phyloP scores from a whole-genome alignment of 2,888 invertebrate species.

The Scaptomyza caliginosa region DNA sequence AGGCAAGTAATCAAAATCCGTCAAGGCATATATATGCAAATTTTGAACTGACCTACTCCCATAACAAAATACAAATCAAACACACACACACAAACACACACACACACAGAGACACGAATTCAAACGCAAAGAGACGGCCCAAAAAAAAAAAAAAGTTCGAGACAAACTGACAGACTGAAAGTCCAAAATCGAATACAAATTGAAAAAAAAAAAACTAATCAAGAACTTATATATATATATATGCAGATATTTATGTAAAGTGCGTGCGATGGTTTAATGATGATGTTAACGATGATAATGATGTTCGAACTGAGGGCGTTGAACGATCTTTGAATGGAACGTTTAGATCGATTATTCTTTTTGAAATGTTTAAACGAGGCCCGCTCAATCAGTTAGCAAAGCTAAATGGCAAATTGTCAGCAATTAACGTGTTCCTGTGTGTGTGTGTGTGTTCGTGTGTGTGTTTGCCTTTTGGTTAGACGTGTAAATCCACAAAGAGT shows the following conservation, averaged over 20 bases:
- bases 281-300: conserved; percentile 9
- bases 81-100: conserved; percentile 43
- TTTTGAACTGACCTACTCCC: conserved; percentile 81
- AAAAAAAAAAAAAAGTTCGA: conserved; percentile 31
- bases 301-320: conserved; percentile 64
- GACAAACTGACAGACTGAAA: conserved; percentile 9
- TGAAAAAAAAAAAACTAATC: not conserved
- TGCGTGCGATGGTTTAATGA: conserved; percentile 35
- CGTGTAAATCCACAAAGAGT: conserved; percentile 22
- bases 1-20: conserved; percentile 68
- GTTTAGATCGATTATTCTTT: conserved; percentile 19
- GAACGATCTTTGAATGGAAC: conserved; percentile 51
- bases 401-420: conserved; percentile 53
- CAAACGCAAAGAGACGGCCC: conserved; percentile 34
- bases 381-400: conserved; percentile 55
- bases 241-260: conserved; percentile 67
- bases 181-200: conserved; percentile 37
- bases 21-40: conserved; percentile 79
- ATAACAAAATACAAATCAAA: conserved; percentile 72
- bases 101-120: conserved; percentile 6
- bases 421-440: conserved; percentile 65
- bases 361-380: conserved; percentile 1
- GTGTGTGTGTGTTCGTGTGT: not conserved
- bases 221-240: conserved; percentile 16
- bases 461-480: not conserved